Base-by-base conservation (phyloP, 2,888 invertebrate species). In the Oithona nana region DNA sequence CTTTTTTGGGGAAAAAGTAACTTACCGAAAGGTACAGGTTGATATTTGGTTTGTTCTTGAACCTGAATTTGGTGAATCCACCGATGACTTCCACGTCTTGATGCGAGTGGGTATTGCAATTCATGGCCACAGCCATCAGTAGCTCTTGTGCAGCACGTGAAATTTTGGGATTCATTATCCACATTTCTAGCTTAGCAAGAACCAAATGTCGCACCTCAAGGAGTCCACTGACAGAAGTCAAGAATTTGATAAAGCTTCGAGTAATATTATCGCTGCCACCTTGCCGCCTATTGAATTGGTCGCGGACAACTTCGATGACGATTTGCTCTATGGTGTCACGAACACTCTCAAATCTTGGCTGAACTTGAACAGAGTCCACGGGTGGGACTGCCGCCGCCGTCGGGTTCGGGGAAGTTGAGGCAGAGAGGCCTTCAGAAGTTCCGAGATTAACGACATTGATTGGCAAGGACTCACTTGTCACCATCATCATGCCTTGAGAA, bases 161-260 rank as follows among this genome's bases (percentile, higher is more conserved):
- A 61, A 93, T 75, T 78, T 95, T 97, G 65, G 93, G 92, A 71
- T 94, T 94, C 72, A 93, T 92, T 64, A 95, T 77, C 94, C 94
- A 95, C 68, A 85, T 81, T 72, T 95, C 95, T 24, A 95, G 77
- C 0, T 87, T 82, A 0, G 84, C 81, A 1, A 85, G 83, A 0
- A 86, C 83, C 61, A 85, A 80, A 69, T 83, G 79, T 26, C 90
- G 79, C 66, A 90, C 83, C 75, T 93, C 92, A 0, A 82, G 81
- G 64, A 92, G 81, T 0, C 95, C 94, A 67, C 87, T 84, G 0
- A 90, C 83, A 0, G 84, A 82, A 0, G 88, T 83, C 31, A 95
- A 75, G 64, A 94, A 79, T 67, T 86, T 83, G 0, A 95, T 78
- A 68, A 93, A 86, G 68, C 90, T 92, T 64, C 89, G 82, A 0